phyloP scores from a whole-genome alignment of 2,797 vertebrate genomes.

The Macroramphosus scolopax region DNA sequence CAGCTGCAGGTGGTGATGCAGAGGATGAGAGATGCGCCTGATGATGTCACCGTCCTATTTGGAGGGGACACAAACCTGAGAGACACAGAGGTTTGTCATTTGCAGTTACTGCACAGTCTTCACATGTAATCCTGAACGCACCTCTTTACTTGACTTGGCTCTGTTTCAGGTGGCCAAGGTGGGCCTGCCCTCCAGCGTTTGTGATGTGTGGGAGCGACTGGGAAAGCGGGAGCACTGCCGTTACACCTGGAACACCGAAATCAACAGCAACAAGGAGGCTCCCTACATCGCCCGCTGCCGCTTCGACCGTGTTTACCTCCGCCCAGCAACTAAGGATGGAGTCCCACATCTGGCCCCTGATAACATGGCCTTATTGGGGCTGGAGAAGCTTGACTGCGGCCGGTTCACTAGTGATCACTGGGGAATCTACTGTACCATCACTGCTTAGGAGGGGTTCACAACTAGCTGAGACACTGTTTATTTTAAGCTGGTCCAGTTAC shows the following conservation, averaged over 20 bases:
- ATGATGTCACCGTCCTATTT: slow-evolving; percentile 87
- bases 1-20: slow-evolving; percentile 82
- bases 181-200: slow-evolving; percentile 79
- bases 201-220: slow-evolving; percentile 88
- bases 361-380: slow-evolving; percentile 87
- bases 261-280: slow-evolving; percentile 84
- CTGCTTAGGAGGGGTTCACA: slow-evolving; percentile 26
- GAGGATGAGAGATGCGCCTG: slow-evolving; percentile 79
- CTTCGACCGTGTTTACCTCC: slow-evolving; percentile 89
- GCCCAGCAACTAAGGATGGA: slow-evolving; percentile 65
- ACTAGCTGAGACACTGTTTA: background rate
- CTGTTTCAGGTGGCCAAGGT: slow-evolving; percentile 81
- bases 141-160: background rate
- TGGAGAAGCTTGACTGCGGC: slow-evolving; percentile 93
- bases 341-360: slow-evolving; percentile 75
- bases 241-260: slow-evolving; percentile 93
- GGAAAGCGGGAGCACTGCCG: slow-evolving; percentile 88
- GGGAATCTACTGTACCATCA: slow-evolving; percentile 90
- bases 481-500: too few relatives aligned
- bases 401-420: slow-evolving; percentile 94
- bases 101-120: background rate
- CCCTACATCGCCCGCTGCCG: slow-evolving; percentile 80
- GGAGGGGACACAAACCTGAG: slow-evolving; percentile 96
- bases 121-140: background rate
- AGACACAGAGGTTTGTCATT: slow-evolving; percentile 86